phyloP scores from a whole-genome alignment of 2,888 invertebrate genomes.

The Gasteruption jaculator region DNA sequence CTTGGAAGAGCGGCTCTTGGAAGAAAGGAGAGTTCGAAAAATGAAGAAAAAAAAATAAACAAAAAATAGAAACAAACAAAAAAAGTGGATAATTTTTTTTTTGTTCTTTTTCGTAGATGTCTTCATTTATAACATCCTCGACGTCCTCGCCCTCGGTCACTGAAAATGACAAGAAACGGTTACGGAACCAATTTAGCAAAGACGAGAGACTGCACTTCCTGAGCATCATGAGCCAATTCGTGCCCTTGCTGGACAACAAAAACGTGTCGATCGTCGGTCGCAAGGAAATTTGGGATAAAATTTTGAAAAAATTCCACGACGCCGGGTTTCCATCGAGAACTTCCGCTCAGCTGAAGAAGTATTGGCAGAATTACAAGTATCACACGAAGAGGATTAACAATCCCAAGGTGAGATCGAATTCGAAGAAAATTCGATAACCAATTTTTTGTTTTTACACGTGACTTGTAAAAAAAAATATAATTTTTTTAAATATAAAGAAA shows the following conservation, averaged over 20 bases:
- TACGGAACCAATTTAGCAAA: conserved; percentile 29
- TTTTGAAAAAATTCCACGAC: conserved; percentile 28
- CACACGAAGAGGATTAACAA: conserved; percentile 28
- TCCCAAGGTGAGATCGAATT: conserved; percentile 3
- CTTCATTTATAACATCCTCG: too few relatives aligned
- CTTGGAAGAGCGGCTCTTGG: too few relatives aligned
- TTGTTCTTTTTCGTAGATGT: too few relatives aligned
- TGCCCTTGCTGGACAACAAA: conserved; percentile 26
- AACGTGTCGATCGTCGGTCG: conserved; percentile 27
- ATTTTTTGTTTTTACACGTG: neutral
- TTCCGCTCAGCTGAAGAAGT: conserved; percentile 32
- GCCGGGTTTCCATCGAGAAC: conserved; percentile 27
- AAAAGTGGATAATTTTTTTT: too few relatives aligned
- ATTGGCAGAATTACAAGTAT: conserved; percentile 35
- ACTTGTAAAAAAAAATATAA: neutral
- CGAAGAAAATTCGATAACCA: too few relatives aligned
- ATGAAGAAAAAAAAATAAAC: too few relatives aligned
- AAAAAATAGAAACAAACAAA: too few relatives aligned
- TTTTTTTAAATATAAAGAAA: neutral
- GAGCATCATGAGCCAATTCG: conserved; percentile 28
- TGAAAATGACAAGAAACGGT: conserved; percentile 23
- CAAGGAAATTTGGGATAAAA: conserved; percentile 30
- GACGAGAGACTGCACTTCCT: conserved; percentile 28
- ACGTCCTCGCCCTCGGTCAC: too few relatives aligned
- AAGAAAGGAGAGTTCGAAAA: too few relatives aligned